These are phyloP conservation scores for Procambarus clarkii DNA, from an alignment of 1,140 invertebrate species.

Conservation along the genomic window DNA sequence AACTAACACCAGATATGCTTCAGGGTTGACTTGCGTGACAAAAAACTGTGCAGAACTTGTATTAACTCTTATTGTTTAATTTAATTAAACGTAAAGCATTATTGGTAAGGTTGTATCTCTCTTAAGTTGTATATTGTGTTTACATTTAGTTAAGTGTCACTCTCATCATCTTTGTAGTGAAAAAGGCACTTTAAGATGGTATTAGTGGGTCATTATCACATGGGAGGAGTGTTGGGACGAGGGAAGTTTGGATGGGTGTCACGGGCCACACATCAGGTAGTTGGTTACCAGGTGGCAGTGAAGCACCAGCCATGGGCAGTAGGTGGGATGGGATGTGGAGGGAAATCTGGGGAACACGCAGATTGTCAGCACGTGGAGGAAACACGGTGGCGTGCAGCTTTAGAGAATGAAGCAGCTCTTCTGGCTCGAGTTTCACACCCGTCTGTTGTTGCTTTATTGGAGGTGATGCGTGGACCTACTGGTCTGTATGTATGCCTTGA, in stretches of 20 bases:
- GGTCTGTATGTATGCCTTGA: conserved; percentile 26
- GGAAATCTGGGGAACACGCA: conserved; percentile 6
- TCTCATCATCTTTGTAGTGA: neutral
- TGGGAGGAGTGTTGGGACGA: conserved; percentile 29
- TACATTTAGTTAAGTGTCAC: neutral
- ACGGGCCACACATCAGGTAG: conserved; percentile 17
- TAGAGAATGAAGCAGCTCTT: conserved; percentile 38
- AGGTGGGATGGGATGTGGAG: conserved; percentile 16
- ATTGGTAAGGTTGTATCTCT: neutral
- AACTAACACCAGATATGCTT: too few species aligned
- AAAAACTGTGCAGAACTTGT: too few species aligned
- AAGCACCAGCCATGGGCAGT: conserved; percentile 47
- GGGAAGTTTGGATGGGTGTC: conserved; percentile 45
- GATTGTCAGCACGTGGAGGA: conserved; percentile 31
- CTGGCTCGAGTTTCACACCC: conserved; percentile 28
- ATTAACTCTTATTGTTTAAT: too few species aligned
- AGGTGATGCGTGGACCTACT: conserved; percentile 22
- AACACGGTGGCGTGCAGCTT: conserved; percentile 26
- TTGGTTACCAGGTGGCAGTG: conserved; percentile 21
- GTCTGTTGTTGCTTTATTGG: conserved; percentile 25
- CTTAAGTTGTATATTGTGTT: neutral
- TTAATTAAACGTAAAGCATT: too few species aligned
- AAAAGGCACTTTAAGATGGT: neutral
- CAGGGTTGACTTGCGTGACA: too few species aligned
- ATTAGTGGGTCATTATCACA: conserved; percentile 29